These are phyloP conservation scores for Heliconius congener DNA, from an alignment of 1,140 invertebrate genomes.

Conservation along the genomic window DNA sequence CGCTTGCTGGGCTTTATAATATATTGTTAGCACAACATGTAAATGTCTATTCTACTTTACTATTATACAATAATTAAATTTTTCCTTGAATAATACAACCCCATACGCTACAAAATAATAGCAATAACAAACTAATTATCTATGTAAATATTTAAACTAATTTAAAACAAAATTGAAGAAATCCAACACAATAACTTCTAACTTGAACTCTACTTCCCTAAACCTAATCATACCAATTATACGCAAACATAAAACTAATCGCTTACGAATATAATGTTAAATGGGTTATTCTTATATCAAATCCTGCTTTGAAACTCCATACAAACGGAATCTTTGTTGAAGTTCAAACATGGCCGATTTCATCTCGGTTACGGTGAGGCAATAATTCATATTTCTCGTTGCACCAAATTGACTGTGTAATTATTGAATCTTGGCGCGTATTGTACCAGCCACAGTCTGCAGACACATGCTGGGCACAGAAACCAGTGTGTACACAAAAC, in stretches of 20 bases:
- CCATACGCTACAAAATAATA: neutral
- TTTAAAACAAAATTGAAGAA: neutral
- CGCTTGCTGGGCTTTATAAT: neutral
- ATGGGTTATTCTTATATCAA: slow-evolving; percentile 66
- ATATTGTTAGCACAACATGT: neutral
- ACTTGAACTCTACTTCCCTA: slow-evolving; percentile 35
- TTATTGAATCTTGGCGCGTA: slow-evolving; percentile 67
- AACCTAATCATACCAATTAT: slow-evolving; percentile 51
- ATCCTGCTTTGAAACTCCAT: slow-evolving; percentile 51
- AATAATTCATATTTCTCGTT: slow-evolving; percentile 76
- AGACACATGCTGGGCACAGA: slow-evolving; percentile 73
- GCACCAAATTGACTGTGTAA: slow-evolving; percentile 80
- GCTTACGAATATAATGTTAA: slow-evolving; percentile 55
- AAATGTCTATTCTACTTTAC: neutral
- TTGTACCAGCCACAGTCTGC: slow-evolving; percentile 57
- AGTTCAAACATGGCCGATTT: slow-evolving; percentile 68
- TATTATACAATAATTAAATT: neutral
- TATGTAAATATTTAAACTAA: slow-evolving; percentile 10
- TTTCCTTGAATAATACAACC: neutral
- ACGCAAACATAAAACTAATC: slow-evolving; percentile 61
- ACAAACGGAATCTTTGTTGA: slow-evolving; percentile 60
- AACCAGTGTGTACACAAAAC: slow-evolving; percentile 77
- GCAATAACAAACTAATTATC: neutral
- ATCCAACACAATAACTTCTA: slow-evolving; percentile 25
- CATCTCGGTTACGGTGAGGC: slow-evolving; percentile 69